Conservation (phyloP, 1,140 invertebrate species). For the Ceratina calcarata region DNA sequence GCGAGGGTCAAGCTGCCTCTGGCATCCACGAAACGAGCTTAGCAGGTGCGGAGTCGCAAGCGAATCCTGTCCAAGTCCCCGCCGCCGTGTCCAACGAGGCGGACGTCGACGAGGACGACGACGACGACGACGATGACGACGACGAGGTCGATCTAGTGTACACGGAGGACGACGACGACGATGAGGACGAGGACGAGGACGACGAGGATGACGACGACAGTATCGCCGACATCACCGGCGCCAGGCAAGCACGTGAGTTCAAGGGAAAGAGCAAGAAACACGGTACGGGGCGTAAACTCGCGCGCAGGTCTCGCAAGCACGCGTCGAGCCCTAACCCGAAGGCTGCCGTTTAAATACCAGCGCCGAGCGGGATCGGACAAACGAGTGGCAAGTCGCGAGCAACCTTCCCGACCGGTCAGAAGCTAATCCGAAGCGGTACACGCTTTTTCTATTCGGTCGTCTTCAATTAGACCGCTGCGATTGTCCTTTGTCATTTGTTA, state of each 20-base stretch:
- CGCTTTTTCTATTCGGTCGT: background rate
- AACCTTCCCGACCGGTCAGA: background rate
- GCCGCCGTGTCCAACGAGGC: slow-evolving; percentile 33
- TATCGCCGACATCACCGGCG: slow-evolving; percentile 85
- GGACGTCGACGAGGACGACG: slow-evolving; percentile 58
- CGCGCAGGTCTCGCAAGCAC: slow-evolving; percentile 51
- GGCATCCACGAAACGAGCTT: slow-evolving; percentile 71
- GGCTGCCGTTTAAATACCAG: slow-evolving; percentile 9
- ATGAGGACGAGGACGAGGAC: slow-evolving; percentile 84
- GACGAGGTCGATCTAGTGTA: slow-evolving; percentile 77
- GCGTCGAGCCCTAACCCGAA: slow-evolving; percentile 19
- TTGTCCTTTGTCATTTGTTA: too few relatives aligned
- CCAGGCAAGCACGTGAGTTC: slow-evolving; percentile 89
- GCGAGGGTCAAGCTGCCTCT: slow-evolving; percentile 77
- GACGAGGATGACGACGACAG: slow-evolving; percentile 88
- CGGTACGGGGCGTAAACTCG: slow-evolving; percentile 68
- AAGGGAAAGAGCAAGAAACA: slow-evolving; percentile 83
- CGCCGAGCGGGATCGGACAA: background rate
- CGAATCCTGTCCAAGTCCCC: slow-evolving; percentile 61
- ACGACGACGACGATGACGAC: slow-evolving; percentile 81
- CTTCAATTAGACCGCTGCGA: background rate
- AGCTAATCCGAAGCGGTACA: background rate
- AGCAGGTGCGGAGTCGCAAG: slow-evolving; percentile 69
- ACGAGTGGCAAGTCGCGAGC: slow-evolving; percentile 42
- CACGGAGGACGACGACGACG: slow-evolving; percentile 81